Percentiles rank a stretch among this genome's conserved stretches.
Evolutionary conservation across 1,140 invertebrate species (phyloP).

Genomic region (Sarcophaga bullata): DNA sequence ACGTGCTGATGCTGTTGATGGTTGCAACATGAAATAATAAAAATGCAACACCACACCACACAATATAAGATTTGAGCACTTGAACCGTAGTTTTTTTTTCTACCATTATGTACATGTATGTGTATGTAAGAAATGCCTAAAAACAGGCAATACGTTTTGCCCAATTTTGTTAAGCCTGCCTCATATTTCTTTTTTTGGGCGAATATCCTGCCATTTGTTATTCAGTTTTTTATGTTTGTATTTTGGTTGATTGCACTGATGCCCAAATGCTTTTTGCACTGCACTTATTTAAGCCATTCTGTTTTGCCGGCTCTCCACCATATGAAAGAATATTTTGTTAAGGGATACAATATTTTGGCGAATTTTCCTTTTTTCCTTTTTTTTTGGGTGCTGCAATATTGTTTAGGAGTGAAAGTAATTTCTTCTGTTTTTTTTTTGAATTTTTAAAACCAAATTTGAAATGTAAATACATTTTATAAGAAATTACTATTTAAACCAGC

Average conservation of each 20-base stretch:
- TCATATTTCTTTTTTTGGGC: not conserved
- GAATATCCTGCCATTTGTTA: not conserved
- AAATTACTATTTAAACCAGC: too few species aligned
- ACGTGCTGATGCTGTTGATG: constrained; percentile 1
- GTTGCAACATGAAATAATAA: not conserved
- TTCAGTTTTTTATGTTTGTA: not conserved
- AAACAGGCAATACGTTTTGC: constrained; percentile 18
- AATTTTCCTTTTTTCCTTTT: too few species aligned
- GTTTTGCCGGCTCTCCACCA: not conserved
- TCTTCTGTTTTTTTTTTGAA: too few species aligned
- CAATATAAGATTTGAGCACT: not conserved
- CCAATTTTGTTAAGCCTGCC: not conserved
- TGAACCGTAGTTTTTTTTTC: not conserved
- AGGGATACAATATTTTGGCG: not conserved
- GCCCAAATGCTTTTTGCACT: not conserved
- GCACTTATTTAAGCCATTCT: not conserved
- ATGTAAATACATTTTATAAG: too few species aligned
- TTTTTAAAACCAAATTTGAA: too few species aligned
- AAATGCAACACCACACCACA: not conserved
- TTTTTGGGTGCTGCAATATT: too few species aligned
- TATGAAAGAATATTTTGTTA: not conserved
- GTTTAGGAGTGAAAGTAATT: too few species aligned
- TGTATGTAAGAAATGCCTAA: not conserved
- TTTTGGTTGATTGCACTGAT: not conserved
- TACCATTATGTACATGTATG: not conserved